These are phyloP conservation scores for Potamarius usumacintae DNA, from an alignment of 2,113 vertebrate species.

Conservation along the genomic window DNA sequence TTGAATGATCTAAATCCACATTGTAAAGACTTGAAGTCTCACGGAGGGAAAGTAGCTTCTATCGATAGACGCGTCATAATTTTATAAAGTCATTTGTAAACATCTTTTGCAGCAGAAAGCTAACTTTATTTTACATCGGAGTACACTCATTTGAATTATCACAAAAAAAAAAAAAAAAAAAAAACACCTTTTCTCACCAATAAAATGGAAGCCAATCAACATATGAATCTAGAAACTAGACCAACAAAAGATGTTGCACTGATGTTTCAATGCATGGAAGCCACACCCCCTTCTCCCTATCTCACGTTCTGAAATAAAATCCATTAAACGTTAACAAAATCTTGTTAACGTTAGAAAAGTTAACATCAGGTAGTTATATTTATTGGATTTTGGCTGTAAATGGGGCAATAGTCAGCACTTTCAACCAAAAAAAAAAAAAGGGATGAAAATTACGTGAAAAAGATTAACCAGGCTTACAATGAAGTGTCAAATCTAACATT, in stretches of 20 bases:
- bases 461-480: background rate
- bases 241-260: too few species aligned
- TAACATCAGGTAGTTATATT: background rate
- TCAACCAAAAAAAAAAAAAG: background rate
- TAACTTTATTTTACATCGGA: background rate
- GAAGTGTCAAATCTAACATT: background rate
- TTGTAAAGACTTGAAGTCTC: background rate
- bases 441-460: too few species aligned
- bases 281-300: background rate
- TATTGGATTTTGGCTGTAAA: background rate
- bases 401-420: too few species aligned
- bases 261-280: background rate
- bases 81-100: background rate
- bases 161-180: background rate
- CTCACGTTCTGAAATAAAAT: too few species aligned
- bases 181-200: background rate
- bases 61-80: too few species aligned
- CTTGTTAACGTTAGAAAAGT: background rate
- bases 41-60: background rate
- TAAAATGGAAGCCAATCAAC: background rate
- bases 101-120: too few species aligned
- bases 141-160: background rate
- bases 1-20: background rate
- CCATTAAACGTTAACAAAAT: background rate
- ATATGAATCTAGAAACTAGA: background rate